Conservation (phyloP, 2,113 vertebrate genomes). For the Entosphenus tridentatus region DNA sequence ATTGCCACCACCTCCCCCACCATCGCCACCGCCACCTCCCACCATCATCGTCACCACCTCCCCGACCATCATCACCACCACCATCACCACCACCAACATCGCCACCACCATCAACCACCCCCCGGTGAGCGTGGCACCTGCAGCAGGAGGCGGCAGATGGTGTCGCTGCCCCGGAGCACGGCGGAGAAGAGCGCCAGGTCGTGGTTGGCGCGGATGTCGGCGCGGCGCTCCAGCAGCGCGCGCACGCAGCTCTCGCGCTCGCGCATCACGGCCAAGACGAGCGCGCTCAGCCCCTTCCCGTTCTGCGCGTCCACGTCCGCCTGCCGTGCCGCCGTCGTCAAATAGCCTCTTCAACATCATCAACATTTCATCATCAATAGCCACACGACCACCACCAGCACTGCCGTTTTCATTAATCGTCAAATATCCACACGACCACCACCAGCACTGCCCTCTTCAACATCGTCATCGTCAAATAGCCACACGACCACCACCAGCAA, state of each 20-base stretch:
- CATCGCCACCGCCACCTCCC: too few species aligned
- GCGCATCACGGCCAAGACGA: constrained; percentile 88
- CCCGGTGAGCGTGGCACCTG: constrained; percentile 12
- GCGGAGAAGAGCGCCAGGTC: constrained; percentile 87
- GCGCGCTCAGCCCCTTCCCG: constrained; percentile 83
- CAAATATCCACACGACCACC: not conserved
- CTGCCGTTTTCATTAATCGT: not conserved
- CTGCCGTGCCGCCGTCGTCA: constrained; percentile 13
- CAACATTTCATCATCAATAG: not conserved
- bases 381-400: not conserved
- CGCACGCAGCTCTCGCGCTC: constrained; percentile 89
- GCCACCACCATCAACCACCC: too few species aligned
- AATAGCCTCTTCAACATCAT: not conserved
- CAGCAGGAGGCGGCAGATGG: constrained; percentile 95
- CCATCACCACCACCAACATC: too few species aligned
- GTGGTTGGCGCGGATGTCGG: constrained; percentile 96
- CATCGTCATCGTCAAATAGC: not conserved
- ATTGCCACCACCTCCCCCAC: too few species aligned
- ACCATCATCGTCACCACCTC: too few species aligned
- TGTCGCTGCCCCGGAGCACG: constrained; percentile 94
- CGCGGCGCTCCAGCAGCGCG: constrained; percentile 82
- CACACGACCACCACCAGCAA: not conserved
- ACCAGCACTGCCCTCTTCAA: not conserved
- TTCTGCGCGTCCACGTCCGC: constrained; percentile 88
- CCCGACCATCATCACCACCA: too few species aligned